Base-by-base conservation (phyloP, 1,140 invertebrate species). In the Cherax quadricarinatus region DNA sequence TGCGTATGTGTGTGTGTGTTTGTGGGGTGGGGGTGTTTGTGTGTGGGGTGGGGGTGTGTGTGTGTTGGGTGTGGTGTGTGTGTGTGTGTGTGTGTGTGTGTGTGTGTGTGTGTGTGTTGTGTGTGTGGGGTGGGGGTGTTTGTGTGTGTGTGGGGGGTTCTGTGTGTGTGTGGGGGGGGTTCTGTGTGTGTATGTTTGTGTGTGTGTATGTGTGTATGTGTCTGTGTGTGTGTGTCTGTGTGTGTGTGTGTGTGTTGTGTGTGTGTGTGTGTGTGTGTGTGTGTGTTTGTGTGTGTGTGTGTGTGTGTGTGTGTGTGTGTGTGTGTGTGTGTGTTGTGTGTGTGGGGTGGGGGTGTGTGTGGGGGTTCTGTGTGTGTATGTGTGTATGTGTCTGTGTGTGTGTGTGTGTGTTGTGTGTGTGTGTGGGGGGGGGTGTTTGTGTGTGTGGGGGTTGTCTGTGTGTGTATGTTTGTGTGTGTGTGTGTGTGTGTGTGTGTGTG, bases 221-320 rank as follows among this genome's bases (percentile, higher is more conserved):
- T 57, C 12, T 57, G 53, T 57, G 53, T 57, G 24, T n/a, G 48
- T 30, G 12, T 24, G 78, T 79, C 4, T 79, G 48, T 30, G n/a
- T 79, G n/a, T n/a, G 48, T 30, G 48, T 79, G 48, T 79, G 48
- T 79, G 24, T 79, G 48, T 79, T n/a, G 48, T 79, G 9, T 79
- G 48, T 30, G 18, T 24, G 24, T 79, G 12, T 79, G 78, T 79
- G 48, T n/a, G 53, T 57, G 53, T 57, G 53, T 57, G 53, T 57
- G 53, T 57, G 73, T 75, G 30, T 75, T 4, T 75, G 73, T 75
- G 73, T 75, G 30, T 75, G 73, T 75, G 73, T 75, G 73, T 75
- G 73, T 75, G 21, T 75, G 73, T 75, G 73, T 75, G 30, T n/a
- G 73, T 75, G 73, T 75, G 73, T 75, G 30, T 41, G 30, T 75